Percentiles rank a stretch among this genome's conserved stretches.
These are phyloP conservation scores for Ptychodera flava DNA, from an alignment of 35 echinoderm and acorn worm genomes.

Conservation along the genomic window DNA sequence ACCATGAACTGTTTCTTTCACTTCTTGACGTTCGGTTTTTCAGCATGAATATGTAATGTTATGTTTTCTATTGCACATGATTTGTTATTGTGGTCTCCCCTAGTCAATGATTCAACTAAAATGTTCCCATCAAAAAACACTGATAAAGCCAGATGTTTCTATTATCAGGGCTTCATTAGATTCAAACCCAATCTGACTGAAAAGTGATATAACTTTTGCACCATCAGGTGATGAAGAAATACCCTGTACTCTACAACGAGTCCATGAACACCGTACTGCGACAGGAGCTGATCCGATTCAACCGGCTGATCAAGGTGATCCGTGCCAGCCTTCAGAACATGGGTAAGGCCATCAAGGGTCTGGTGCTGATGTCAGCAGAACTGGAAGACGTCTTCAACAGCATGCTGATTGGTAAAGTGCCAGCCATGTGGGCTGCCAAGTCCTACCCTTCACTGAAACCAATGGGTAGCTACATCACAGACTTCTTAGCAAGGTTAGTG, in stretches of 20 bases:
- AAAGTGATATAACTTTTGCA: no score
- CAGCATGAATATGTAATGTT: no score
- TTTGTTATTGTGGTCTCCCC: no score
- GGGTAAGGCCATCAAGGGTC: slow-evolving; percentile 95
- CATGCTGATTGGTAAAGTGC: slow-evolving; percentile 82
- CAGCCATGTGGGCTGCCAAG: slow-evolving; percentile 90
- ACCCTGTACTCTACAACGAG: slow-evolving; percentile 62
- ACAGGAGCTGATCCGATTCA: slow-evolving; percentile 96
- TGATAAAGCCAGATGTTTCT: no score
- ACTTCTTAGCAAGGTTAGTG: slow-evolving; percentile 77
- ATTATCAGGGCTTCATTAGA: no score
- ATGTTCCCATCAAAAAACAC: no score
- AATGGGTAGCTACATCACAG: slow-evolving; percentile 79
- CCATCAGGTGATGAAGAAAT: not conserved
- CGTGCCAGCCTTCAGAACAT: slow-evolving; percentile 83
- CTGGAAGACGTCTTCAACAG: slow-evolving; percentile 97
- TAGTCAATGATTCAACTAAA: no score
- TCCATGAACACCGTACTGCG: slow-evolving; percentile 98
- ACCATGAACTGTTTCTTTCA: no score
- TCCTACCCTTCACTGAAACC: slow-evolving; percentile 96
- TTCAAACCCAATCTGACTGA: no score
- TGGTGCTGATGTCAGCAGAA: slow-evolving; percentile 98
- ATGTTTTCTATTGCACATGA: no score
- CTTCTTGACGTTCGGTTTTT: no score
- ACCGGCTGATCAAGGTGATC: slow-evolving; percentile 69